These are phyloP conservation scores for Protonibea diacanthus DNA, from an alignment of 2,797 vertebrate genomes.

Conservation along the genomic window DNA sequence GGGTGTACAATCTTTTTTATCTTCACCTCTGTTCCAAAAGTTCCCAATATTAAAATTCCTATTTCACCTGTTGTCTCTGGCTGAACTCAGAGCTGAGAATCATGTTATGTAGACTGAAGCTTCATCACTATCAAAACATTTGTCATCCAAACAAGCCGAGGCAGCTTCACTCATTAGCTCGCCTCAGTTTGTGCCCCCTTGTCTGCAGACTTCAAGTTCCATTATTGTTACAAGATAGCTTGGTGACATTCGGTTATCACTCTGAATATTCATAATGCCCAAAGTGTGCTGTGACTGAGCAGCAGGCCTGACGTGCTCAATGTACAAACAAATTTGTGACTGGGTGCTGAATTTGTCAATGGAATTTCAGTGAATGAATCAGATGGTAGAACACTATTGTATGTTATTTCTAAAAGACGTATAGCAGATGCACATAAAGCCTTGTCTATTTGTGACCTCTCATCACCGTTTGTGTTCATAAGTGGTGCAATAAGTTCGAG, in stretches of 20 bases:
- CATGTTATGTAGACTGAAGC: constrained; percentile 39
- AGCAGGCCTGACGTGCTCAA: constrained; percentile 22
- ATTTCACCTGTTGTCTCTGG: constrained; percentile 23
- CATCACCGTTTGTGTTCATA: not conserved
- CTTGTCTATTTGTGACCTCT: not conserved
- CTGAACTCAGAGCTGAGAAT: constrained; percentile 27
- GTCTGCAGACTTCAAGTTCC: constrained; percentile 70
- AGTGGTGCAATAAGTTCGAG: no score
- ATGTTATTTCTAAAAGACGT: not conserved
- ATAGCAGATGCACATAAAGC: not conserved
- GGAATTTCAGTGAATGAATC: constrained; percentile 15
- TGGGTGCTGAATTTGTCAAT: constrained; percentile 43
- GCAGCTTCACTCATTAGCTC: constrained; percentile 60
- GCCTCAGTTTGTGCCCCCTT: constrained; percentile 57
- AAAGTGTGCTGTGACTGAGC: constrained; percentile 48
- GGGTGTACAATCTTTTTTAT: not conserved
- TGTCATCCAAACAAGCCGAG: constrained; percentile 47
- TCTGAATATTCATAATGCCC: constrained; percentile 60
- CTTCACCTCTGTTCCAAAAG: constrained; percentile 6
- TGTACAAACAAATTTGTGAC: constrained; percentile 26
- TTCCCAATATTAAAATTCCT: not conserved
- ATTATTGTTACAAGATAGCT: constrained; percentile 66
- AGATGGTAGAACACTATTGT: not conserved
- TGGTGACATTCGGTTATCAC: constrained; percentile 57
- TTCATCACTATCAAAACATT: constrained; percentile 58